Conservation (phyloP, 2,113 vertebrate genomes). For the Tursiops truncatus region DNA sequence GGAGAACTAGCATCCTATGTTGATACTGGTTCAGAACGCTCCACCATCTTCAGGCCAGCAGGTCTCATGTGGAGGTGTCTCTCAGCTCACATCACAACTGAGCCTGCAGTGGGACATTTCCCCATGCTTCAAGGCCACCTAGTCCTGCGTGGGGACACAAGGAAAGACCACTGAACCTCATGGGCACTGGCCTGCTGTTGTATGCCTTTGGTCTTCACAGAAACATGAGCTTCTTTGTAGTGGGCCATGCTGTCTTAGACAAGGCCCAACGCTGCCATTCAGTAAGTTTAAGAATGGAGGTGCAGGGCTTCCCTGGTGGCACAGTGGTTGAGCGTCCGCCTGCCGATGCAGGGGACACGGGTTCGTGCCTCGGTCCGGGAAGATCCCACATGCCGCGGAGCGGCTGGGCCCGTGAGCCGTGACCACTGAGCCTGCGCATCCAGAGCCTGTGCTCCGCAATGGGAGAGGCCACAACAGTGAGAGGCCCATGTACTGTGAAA, state of each 20-base stretch:
- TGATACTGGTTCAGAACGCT: neutral
- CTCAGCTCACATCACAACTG: neutral
- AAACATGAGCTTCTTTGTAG: neutral
- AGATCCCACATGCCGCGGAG: neutral
- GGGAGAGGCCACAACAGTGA: neutral
- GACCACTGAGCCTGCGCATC: rapidly evolving
- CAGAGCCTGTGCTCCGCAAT: neutral
- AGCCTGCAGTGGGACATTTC: neutral
- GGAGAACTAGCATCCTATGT: neutral
- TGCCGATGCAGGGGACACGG: neutral
- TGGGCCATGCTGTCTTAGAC: too few species aligned
- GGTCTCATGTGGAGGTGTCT: too few species aligned
- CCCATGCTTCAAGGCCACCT: neutral
- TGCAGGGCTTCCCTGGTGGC: neutral
- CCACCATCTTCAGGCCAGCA: too few species aligned
- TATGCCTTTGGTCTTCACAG: neutral
- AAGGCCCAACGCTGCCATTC: neutral
- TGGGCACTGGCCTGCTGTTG: neutral
- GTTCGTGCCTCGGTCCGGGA: neutral
- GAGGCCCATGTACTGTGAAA: neutral
- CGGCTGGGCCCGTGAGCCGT: neutral
- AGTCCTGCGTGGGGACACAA: neutral
- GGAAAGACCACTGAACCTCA: neutral
- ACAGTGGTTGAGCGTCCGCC: neutral
- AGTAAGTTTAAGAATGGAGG: neutral